These are phyloP conservation scores for Pelagia noctiluca DNA, from an alignment of 30 jellyfish, hydroid and myxozoan genomes.

Conservation along the genomic window DNA sequence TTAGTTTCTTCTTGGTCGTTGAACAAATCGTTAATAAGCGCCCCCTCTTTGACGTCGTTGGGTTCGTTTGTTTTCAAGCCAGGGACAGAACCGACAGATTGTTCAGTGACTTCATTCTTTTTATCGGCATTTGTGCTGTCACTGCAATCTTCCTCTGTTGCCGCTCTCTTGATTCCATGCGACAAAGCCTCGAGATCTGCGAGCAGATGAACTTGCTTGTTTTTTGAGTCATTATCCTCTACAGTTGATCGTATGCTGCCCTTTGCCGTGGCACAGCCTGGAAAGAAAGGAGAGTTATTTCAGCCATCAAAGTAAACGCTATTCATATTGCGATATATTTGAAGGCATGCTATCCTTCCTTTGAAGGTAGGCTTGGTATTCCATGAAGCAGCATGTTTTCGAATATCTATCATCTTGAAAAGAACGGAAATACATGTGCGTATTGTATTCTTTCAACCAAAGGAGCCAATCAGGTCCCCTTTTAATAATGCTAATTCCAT, in stretches of 20 bases:
- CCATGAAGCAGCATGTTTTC: no score
- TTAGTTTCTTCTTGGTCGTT: conserved; percentile 56
- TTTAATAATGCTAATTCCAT: no score
- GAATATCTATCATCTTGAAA: no score
- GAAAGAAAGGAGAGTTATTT: neutral
- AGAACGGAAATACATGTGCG: no score
- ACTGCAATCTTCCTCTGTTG: conserved; percentile 51
- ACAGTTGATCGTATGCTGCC: conserved; percentile 63
- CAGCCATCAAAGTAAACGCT: neutral
- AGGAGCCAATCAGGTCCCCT: no score
- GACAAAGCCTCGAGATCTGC: conserved; percentile 77
- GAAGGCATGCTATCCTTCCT: no score
- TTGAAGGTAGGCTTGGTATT: no score
- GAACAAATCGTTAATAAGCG: conserved; percentile 39
- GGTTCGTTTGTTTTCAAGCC: conserved; percentile 23
- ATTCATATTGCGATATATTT: neutral
- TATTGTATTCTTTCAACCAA: no score
- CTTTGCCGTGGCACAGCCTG: conserved; percentile 67
- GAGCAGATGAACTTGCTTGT: conserved; percentile 53
- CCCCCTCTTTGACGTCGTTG: conserved; percentile 10
- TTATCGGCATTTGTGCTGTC: conserved; percentile 46
- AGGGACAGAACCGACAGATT: conserved; percentile 14
- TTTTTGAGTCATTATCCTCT: conserved; percentile 13
- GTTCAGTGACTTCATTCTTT: conserved; percentile 25
- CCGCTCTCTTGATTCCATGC: conserved; percentile 70